phyloP scores from a whole-genome alignment of 2,888 invertebrate species.

The Drosophila barbarae region DNA sequence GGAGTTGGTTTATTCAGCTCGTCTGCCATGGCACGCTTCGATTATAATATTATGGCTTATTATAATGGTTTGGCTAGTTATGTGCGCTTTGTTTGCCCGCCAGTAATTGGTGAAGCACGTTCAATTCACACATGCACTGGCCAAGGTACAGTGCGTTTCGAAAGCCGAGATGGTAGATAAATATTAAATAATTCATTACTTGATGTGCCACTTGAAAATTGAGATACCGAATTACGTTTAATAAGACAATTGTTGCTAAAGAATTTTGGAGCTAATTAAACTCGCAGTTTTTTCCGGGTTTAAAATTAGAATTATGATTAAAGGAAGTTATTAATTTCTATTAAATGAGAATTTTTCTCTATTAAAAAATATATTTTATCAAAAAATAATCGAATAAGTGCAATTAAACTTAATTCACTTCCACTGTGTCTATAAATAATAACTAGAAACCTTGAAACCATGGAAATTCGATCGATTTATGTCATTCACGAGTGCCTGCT shows the following conservation, averaged over 20 bases:
- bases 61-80: slow-evolving; percentile 26
- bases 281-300: background rate
- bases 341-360: background rate
- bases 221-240: background rate
- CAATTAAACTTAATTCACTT: background rate
- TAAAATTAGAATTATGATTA: background rate
- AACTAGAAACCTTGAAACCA: slow-evolving; percentile 17
- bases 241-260: background rate
- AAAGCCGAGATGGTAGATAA: slow-evolving; percentile 5
- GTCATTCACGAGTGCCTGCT: slow-evolving; percentile 18
- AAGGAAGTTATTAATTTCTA: background rate
- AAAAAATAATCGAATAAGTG: background rate
- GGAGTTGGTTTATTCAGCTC: slow-evolving; percentile 10
- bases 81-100: slow-evolving; percentile 29
- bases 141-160: slow-evolving; percentile 30
- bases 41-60: slow-evolving; percentile 42
- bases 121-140: slow-evolving; percentile 54
- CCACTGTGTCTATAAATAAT: background rate
- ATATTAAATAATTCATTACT: slow-evolving; percentile 7
- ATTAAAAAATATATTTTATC: background rate
- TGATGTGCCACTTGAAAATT: background rate
- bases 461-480: slow-evolving; percentile 27
- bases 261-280: background rate
- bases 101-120: slow-evolving; percentile 61
- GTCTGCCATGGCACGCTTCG: slow-evolving; percentile 36